Evolutionary conservation across 2,113 vertebrate species (phyloP).

Genomic region (Archilochus colubris): DNA sequence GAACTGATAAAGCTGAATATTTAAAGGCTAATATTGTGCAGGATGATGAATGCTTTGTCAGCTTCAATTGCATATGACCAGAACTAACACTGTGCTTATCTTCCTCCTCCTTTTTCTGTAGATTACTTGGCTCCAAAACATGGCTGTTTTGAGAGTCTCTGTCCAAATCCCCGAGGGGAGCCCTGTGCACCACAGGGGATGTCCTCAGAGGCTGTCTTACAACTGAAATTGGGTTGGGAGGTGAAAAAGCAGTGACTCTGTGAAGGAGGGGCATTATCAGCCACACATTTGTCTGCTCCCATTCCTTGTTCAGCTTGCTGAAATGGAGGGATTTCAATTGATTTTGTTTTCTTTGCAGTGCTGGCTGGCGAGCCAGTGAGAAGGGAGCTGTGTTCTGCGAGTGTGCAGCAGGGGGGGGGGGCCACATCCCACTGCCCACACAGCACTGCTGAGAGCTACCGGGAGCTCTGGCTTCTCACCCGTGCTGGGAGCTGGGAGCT

Average conservation of each 20-base stretch:
- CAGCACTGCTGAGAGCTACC: background rate
- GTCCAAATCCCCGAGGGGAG: constrained; percentile 24
- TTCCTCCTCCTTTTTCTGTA: constrained; percentile 3
- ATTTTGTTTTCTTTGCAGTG: constrained; percentile 11
- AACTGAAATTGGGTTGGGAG: background rate
- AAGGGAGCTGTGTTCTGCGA: background rate
- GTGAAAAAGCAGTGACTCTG: background rate
- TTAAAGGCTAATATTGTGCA: constrained; percentile 42
- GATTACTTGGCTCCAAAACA: background rate
- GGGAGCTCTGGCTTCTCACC: background rate
- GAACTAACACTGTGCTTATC: constrained; percentile 43
- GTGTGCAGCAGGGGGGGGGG: background rate
- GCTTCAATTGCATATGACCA: constrained; percentile 7
- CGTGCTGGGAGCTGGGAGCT: rapidly evolving
- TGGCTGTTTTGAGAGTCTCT: background rate
- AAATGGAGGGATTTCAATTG: constrained; percentile 25
- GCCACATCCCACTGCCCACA: background rate
- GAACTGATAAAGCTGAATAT: constrained; percentile 61
- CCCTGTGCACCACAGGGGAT: background rate
- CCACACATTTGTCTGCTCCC: background rate
- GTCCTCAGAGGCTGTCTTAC: background rate
- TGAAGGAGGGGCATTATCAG: background rate
- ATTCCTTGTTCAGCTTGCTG: background rate
- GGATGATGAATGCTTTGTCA: constrained; percentile 60
- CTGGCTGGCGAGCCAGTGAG: background rate